Conservation (phyloP, 2,113 vertebrate species). For the Macquaria australasica region DNA sequence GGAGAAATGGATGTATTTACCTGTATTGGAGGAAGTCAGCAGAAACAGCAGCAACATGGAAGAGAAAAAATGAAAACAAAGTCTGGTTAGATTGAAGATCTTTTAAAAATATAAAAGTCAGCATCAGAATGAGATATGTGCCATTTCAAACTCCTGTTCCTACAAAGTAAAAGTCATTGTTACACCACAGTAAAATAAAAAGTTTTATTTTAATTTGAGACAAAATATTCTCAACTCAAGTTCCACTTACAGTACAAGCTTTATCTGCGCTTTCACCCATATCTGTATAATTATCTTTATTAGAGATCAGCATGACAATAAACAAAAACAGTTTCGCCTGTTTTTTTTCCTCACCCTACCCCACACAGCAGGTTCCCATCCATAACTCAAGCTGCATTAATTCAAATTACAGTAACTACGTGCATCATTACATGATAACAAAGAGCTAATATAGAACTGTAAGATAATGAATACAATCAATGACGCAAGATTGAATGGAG, state of each 20-base stretch:
- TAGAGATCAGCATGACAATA: too few relatives aligned
- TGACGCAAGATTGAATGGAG: too few relatives aligned
- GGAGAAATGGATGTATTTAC: conserved; percentile 60
- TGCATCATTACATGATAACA: too few relatives aligned
- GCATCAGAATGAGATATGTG: background rate
- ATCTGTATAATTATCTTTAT: too few relatives aligned
- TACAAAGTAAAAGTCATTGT: background rate
- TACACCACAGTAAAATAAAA: background rate
- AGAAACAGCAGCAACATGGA: conserved; percentile 71
- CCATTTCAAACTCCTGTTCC: background rate
- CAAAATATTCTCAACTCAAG: background rate
- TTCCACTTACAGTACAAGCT: background rate
- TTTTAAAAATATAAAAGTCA: background rate
- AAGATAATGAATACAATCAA: too few relatives aligned
- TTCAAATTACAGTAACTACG: too few relatives aligned
- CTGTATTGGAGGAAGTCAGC: conserved; percentile 55
- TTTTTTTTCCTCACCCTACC: too few relatives aligned
- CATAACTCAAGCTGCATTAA: too few relatives aligned
- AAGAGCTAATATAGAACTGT: too few relatives aligned
- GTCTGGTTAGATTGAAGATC: conserved; percentile 16
- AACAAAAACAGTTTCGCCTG: too few relatives aligned
- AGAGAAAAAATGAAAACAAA: conserved; percentile 53
- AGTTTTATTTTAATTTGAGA: background rate
- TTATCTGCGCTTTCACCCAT: background rate
- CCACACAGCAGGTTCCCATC: too few relatives aligned